phyloP scores from a whole-genome alignment of 2,797 vertebrate genomes.

The Ptychadena robeensis region DNA sequence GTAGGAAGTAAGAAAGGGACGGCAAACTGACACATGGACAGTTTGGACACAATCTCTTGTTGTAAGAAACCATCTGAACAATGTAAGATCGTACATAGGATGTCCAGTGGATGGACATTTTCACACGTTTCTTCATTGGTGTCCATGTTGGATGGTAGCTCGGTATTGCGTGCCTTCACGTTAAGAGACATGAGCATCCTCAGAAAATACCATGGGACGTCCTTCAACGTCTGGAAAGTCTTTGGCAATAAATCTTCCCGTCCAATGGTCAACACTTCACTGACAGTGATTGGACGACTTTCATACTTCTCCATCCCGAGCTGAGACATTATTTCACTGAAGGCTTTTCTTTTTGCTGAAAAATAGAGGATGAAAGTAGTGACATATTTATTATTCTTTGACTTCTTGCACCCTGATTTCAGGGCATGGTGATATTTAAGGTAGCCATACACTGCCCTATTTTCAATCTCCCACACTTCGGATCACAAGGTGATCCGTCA shows the following conservation, averaged over 20 bases:
- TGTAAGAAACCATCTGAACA: background rate
- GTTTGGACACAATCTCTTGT: background rate
- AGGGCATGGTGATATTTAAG: too few relatives aligned
- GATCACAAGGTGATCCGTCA: too few relatives aligned
- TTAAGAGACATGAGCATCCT: conserved; percentile 71
- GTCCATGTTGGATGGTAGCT: conserved; percentile 63
- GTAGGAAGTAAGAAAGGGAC: conserved; percentile 80
- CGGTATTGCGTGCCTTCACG: conserved; percentile 67
- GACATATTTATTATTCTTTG: too few relatives aligned
- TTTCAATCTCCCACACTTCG: too few relatives aligned
- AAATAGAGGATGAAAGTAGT: background rate
- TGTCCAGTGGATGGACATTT: conserved; percentile 43
- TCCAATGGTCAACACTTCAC: conserved; percentile 68
- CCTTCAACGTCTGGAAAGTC: conserved; percentile 59
- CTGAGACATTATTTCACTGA: background rate
- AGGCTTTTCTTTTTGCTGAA: background rate
- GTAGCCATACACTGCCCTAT: too few relatives aligned
- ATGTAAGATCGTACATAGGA: background rate
- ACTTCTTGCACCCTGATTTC: too few relatives aligned
- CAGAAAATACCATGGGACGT: conserved; percentile 64
- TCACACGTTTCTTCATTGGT: conserved; percentile 77
- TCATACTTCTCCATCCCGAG: background rate
- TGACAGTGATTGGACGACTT: conserved; percentile 54
- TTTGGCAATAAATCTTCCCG: conserved; percentile 63
- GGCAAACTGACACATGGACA: conserved; percentile 79